Base-by-base conservation (phyloP, 2,797 vertebrate genomes). In the Clarias laeviceps region DNA sequence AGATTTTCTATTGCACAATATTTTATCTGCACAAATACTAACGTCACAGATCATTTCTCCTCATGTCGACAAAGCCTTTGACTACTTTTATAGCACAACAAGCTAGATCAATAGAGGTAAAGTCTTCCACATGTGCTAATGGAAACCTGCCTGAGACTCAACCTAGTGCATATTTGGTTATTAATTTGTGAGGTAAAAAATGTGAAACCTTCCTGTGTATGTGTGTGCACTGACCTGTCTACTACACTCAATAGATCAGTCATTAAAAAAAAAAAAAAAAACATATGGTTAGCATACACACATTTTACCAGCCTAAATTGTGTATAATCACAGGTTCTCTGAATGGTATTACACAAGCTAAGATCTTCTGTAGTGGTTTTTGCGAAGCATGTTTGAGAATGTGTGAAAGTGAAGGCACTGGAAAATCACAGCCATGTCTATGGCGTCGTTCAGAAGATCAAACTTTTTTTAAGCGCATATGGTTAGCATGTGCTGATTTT, bases 401-500 rank as follows among this genome's bases (percentile, higher is more conserved):
- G 81, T 61, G 68, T 83, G 15, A 73, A 83, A 72, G 72, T 82
- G 24, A 76, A 74, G 20, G 70, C 59, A 54, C 9, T 76, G 40
- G 61, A 64, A 74, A 74, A 32, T 18, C 59, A 65, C 70, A 76
- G 56, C 17, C 61, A 17, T 54, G 61, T 74, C 70, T 15, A 83
- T 1, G n/a, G 70, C 18, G n/a, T 84, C 8, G 24, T 29, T 72
- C 74, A 22, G 70, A 24, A 68, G 65, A 69, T 69, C 80, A 82
- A n/a, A 72, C 57, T 45, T 45, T 61, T 72, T 37, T 14, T 7
- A 22, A 66, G 7, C 34, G 5, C 82, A 83, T 72, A 73, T 83
- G 82, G 82, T 59, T 29, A 61, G 69, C 82, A 83, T 40, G 37
- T 73, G 82, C 68, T 34, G 68, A 62, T 40, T 57, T 72, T 72